Percentiles rank a stretch among this genome's conserved stretches.
These are phyloP conservation scores for Tetheella fluctuosa DNA, from an alignment of 2,888 invertebrate species.

Conservation along the genomic window DNA sequence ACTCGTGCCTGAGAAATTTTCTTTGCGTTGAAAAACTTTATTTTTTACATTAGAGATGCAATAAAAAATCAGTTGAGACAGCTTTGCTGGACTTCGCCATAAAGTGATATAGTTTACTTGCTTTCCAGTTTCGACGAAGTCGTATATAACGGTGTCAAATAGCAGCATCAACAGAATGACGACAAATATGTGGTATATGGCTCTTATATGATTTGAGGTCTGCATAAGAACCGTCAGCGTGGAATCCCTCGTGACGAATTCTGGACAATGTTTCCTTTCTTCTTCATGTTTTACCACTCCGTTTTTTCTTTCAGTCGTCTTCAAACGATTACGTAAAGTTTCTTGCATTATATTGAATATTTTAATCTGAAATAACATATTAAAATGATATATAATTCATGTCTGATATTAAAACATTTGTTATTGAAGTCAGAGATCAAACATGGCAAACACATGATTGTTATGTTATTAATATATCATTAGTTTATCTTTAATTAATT, in stretches of 20 bases:
- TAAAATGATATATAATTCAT: too few species aligned
- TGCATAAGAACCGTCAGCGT: conserved; percentile 91
- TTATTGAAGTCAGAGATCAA: neutral
- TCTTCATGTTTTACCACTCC: conserved; percentile 42
- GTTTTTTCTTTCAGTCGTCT: conserved; percentile 38
- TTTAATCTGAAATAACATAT: conserved; percentile 14
- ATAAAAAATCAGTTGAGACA: too few species aligned
- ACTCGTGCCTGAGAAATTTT: too few species aligned
- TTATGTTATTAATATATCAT: neutral
- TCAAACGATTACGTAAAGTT: conserved; percentile 34
- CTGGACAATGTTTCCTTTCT: conserved; percentile 42
- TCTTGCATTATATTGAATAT: conserved; percentile 35
- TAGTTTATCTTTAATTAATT: neutral
- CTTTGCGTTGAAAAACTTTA: too few species aligned
- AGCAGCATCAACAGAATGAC: conserved; percentile 89
- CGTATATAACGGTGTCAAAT: conserved; percentile 88
- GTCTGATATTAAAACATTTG: neutral
- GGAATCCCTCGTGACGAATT: conserved; percentile 89
- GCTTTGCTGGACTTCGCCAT: too few species aligned
- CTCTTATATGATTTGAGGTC: conserved; percentile 89
- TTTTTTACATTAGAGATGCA: too few species aligned
- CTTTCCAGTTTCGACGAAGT: conserved; percentile 90
- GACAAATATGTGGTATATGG: conserved; percentile 93
- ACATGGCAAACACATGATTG: neutral
- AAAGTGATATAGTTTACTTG: conserved; percentile 74